Base-by-base conservation (phyloP, 2,113 vertebrate species). In the Phyllostomus discolor region DNA sequence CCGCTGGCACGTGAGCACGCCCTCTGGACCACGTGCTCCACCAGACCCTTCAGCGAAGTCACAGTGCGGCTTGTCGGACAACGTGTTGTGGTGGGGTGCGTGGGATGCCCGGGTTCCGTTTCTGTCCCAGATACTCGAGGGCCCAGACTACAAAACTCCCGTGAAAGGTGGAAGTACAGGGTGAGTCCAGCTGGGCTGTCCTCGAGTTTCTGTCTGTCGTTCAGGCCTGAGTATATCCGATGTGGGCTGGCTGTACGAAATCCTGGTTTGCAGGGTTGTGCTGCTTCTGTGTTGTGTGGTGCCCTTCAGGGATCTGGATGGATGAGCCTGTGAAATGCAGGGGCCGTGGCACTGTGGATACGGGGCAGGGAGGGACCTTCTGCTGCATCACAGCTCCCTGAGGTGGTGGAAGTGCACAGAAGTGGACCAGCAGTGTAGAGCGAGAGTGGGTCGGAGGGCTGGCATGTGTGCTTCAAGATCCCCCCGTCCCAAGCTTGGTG, bases 31-130 rank as follows among this genome's bases (percentile, higher is more conserved):
- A 3, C 8, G 31, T 2, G 0, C 43, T 57, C n/a, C 1, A 12
- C 24, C 12, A 43, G 33, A 14, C 64, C 16, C 26, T 66, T 46
- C 26, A 7, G 33, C 33, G 14, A 52, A 35, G 57, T 9, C 90
- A 0, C 19, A 4, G 35, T 1, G 0, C 1, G 14, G 19, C 59
- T 93, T 38, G 33, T 46, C 28, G n/a, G 43, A 7, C 15, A 24
- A 6, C 84, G 69, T 38, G 31, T 78, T 0, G 8, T 16, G 33
- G 15, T 10, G 26, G 52, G 67, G 15, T 2, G 0, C 1, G 28
- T 26, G 54, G 76, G 33, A 3, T 12, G 10, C 50, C 62, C 0
- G 4, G 64, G 0, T 20, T 95, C 64, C 11, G 0, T 64, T 88
- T 52, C 33, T 84, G 33, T n/a, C 41, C 33, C 22, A 5, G 20